Evolutionary conservation across 2,113 vertebrate genomes (phyloP).

Genomic region (Spermophilus dauricus): DNA sequence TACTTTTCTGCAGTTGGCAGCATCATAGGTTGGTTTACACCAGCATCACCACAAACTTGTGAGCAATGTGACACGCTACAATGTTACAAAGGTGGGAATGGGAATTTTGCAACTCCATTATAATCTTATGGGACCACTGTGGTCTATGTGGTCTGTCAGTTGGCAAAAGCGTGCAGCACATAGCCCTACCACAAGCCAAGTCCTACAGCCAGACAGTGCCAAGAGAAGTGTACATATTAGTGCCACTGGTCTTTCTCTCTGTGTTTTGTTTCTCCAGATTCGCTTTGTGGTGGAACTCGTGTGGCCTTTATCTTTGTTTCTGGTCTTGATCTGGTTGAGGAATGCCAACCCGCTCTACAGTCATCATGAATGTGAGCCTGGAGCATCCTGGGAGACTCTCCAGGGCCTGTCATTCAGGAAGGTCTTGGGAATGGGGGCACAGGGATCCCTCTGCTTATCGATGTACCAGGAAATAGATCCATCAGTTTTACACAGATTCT

Average conservation of each 20-base stretch:
- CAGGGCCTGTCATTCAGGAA: neutral
- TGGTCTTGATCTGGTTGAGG: slow-evolving; percentile 95
- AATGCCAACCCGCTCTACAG: slow-evolving; percentile 94
- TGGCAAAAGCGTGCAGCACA: neutral
- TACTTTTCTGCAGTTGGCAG: neutral
- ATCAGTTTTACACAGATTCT: neutral
- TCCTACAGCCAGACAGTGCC: neutral
- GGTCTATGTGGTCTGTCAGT: neutral
- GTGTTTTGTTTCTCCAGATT: too few species aligned
- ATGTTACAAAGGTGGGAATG: neutral
- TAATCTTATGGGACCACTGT: neutral
- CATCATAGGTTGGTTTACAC: neutral
- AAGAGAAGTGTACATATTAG: neutral
- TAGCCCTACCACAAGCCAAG: neutral
- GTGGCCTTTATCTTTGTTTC: slow-evolving; percentile 95
- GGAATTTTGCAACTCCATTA: neutral
- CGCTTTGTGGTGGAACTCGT: slow-evolving; percentile 92
- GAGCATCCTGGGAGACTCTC: neutral
- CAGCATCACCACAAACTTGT: neutral
- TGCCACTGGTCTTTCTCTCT: neutral
- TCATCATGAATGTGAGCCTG: slow-evolving; percentile 95
- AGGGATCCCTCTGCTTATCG: neutral
- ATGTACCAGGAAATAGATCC: neutral
- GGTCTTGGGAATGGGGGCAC: neutral
- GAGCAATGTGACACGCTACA: neutral